Evolutionary conservation across 1,140 invertebrate species (phyloP).

Genomic region (Drosophila watanabei): DNA sequence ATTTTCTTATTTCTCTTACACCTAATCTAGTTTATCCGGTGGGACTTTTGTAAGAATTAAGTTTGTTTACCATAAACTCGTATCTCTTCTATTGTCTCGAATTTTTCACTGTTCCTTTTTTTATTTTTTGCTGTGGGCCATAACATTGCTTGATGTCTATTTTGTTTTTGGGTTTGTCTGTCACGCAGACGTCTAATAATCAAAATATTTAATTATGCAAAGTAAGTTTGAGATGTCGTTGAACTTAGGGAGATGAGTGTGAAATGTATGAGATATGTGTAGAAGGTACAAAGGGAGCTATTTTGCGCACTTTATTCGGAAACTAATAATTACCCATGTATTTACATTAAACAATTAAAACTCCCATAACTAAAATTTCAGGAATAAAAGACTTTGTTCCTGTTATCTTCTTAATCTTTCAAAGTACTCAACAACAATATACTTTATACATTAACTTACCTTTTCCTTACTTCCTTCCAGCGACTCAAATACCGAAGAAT

Average conservation of each 20-base stretch:
- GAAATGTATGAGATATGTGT: background rate
- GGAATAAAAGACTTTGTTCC: too few relatives aligned
- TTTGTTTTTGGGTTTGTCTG: conserved; percentile 14
- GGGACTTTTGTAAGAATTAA: conserved; percentile 4
- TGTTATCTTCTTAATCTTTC: background rate
- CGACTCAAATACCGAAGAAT: conserved; percentile 26
- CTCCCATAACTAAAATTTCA: background rate
- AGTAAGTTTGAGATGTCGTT: conserved; percentile 34
- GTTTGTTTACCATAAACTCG: conserved; percentile 26
- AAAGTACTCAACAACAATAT: background rate
- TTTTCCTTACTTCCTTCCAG: background rate
- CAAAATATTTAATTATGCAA: conserved; percentile 39
- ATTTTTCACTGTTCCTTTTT: conserved; percentile 10
- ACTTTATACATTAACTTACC: background rate
- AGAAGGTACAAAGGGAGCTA: background rate
- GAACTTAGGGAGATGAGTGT: conserved; percentile 16
- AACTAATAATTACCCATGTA: background rate
- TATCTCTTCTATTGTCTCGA: conserved; percentile 17
- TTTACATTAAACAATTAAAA: background rate
- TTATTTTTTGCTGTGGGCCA: conserved; percentile 1
- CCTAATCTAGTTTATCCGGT: background rate
- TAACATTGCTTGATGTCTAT: conserved; percentile 19
- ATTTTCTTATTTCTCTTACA: background rate
- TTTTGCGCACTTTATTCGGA: background rate
- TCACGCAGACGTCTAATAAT: conserved; percentile 17